A percentile compares a stretch with the other conserved stretches of the same genome.
phyloP scores from a whole-genome alignment of 2,113 vertebrate genomes.

The Macquaria ambigua region DNA sequence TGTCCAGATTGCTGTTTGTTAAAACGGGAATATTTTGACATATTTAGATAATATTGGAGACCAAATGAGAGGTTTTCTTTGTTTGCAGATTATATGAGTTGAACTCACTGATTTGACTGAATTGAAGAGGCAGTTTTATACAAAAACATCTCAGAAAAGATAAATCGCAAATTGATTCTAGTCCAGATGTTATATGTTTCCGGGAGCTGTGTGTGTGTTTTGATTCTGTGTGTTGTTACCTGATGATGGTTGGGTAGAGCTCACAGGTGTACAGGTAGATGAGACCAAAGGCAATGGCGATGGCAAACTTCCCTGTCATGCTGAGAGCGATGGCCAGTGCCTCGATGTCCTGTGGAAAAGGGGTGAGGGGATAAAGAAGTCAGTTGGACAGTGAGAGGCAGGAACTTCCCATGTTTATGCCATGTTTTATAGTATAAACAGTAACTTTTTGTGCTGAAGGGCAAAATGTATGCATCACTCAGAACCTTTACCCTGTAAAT shows the following conservation, averaged over 20 bases:
- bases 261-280: slow-evolving; percentile 95
- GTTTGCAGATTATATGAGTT: neutral
- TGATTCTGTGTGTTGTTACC: slow-evolving; percentile 75
- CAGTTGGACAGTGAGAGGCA: neutral
- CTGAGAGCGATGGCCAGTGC: slow-evolving; percentile 81
- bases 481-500: neutral
- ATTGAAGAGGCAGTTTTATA: neutral
- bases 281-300: slow-evolving; percentile 92
- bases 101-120: neutral
- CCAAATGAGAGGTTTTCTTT: neutral
- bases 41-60: neutral
- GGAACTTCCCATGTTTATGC: neutral
- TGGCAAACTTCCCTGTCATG: slow-evolving; percentile 92
- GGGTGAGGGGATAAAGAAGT: neutral
- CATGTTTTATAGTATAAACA: neutral
- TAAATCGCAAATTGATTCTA: neutral
- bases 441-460: neutral
- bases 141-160: neutral
- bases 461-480: neutral
- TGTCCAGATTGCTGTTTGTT: no score
- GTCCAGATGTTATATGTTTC: neutral
- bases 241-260: slow-evolving; percentile 92
- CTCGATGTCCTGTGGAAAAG: slow-evolving; percentile 74
- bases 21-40: neutral
- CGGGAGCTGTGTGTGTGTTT: neutral